Conservation (phyloP, 2,797 vertebrate species). For the Urosaurus nigricauda region DNA sequence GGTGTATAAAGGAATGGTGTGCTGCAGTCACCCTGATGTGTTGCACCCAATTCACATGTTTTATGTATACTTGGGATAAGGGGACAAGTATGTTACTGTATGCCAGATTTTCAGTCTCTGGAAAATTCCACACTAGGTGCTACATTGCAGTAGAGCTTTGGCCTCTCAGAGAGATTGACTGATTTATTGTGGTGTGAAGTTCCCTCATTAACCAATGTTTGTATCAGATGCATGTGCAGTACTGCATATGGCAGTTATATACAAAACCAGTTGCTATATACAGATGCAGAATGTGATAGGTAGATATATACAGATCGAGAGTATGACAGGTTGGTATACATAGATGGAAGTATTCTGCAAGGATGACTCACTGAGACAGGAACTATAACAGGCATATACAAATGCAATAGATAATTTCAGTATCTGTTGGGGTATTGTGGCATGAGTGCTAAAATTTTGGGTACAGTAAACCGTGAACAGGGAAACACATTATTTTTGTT, state of each 20-base stretch:
- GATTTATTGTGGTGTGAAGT: neutral
- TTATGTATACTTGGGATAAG: neutral
- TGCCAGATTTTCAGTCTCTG: neutral
- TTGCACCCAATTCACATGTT: neutral
- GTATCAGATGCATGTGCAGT: neutral
- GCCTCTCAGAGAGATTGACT: no score
- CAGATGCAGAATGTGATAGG: neutral
- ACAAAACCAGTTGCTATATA: no score
- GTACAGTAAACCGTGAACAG: neutral
- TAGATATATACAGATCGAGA: neutral
- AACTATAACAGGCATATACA: neutral
- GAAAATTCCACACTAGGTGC: constrained; percentile 7
- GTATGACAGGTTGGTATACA: neutral
- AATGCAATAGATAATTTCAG: neutral
- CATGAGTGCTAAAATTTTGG: neutral
- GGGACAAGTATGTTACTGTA: neutral
- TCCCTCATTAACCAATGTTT: neutral
- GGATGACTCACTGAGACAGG: neutral
- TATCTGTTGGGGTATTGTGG: neutral
- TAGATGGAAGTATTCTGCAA: neutral
- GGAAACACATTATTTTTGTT: neutral
- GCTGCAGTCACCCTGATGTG: neutral
- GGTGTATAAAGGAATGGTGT: neutral
- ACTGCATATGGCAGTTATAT: neutral
- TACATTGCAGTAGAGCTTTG: neutral